phyloP scores from a whole-genome alignment of 1,140 invertebrate species.

The Diabrotica undecimpunctata region DNA sequence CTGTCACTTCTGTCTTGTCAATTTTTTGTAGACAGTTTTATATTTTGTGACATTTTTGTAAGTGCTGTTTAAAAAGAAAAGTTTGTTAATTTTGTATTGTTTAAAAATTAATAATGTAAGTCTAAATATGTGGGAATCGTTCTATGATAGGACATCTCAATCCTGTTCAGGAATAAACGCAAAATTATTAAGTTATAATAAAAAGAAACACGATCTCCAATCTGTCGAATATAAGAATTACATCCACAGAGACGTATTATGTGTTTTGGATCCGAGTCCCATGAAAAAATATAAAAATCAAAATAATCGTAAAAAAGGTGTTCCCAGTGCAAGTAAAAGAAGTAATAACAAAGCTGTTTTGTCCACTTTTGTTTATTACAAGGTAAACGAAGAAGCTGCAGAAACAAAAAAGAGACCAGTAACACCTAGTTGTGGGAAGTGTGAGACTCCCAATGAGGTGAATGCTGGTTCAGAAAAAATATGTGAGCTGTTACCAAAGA shows the following conservation, averaged over 20 bases:
- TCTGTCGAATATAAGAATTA: conserved; percentile 29
- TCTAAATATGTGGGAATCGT: conserved; percentile 27
- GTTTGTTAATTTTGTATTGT: too few relatives aligned
- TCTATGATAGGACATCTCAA: conserved; percentile 16
- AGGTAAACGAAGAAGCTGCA: conserved; percentile 7
- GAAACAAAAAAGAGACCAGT: background rate
- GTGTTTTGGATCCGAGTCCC: conserved; percentile 24
- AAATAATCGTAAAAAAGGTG: background rate
- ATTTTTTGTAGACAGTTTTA: too few relatives aligned
- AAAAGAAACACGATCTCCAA: conserved; percentile 24
- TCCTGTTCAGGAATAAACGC: conserved; percentile 18
- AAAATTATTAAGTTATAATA: background rate
- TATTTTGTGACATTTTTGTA: too few relatives aligned
- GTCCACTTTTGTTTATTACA: conserved; percentile 1
- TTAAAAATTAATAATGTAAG: conserved; percentile 3
- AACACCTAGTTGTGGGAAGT: background rate
- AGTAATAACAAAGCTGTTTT: background rate
- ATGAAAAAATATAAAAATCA: conserved; percentile 18
- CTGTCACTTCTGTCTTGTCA: too few relatives aligned
- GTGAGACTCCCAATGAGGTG: background rate
- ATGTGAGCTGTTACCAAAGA: background rate
- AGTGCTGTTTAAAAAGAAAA: too few relatives aligned
- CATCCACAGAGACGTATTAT: conserved; percentile 25
- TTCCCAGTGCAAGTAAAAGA: conserved; percentile 5
- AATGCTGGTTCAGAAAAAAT: background rate